Percentiles rank a stretch among this genome's conserved stretches.
Evolutionary conservation across 2,113 vertebrate genomes (phyloP).

Genomic region (Regulus satrapa): DNA sequence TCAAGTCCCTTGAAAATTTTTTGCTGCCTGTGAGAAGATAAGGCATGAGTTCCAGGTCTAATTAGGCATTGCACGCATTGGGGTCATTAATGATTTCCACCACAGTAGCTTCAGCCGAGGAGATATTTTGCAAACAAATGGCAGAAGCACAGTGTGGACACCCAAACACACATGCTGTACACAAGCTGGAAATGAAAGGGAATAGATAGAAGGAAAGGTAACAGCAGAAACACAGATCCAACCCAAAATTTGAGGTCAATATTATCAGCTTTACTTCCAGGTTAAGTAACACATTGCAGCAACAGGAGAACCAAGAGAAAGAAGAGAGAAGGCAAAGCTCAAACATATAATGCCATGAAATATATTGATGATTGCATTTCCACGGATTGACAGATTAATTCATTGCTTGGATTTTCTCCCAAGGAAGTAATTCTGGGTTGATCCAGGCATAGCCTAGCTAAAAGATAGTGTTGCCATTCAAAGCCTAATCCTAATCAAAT

Average conservation of each 20-base stretch:
- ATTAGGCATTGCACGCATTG: neutral
- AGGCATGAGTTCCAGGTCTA: neutral
- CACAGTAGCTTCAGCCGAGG: neutral
- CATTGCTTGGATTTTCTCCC: neutral
- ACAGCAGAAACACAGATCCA: neutral
- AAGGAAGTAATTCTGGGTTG: neutral
- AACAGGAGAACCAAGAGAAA: neutral
- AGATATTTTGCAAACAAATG: constrained; percentile 13
- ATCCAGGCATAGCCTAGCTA: neutral
- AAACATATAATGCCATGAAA: rapidly evolving
- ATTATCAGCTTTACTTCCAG: neutral
- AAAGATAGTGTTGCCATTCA: neutral
- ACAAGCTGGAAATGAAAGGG: neutral
- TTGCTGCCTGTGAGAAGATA: neutral
- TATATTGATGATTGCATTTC: neutral
- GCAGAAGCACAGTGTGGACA: neutral
- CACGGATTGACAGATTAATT: neutral
- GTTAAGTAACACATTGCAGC: neutral
- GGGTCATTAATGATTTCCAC: constrained; percentile 7
- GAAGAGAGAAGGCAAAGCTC: neutral
- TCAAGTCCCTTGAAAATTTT: neutral
- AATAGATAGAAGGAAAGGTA: neutral
- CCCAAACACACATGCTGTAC: neutral
- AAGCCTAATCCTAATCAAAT: neutral
- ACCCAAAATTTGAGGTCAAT: neutral